Base-by-base conservation (phyloP, 2,797 vertebrate genomes). In the Xiphophorus birchmanni region DNA sequence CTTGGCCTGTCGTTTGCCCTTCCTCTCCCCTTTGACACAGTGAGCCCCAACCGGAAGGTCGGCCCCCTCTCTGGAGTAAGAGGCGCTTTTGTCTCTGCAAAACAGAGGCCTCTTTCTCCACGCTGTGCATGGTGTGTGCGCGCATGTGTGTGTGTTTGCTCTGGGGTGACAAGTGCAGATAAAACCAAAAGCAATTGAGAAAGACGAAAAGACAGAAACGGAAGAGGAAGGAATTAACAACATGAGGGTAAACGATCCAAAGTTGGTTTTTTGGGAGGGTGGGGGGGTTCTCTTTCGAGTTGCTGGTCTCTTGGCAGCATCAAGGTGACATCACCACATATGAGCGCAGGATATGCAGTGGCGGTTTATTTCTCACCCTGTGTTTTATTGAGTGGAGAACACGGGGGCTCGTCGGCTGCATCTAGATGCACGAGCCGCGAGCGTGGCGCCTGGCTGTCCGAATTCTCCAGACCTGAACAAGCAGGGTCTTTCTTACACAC, bases 11-110 rank as follows among this genome's bases (percentile, higher is more conserved):
- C 93, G 91, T 94, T 92, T 96, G 93, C 88, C 95, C 94, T 95
- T 93, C 94, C 95, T 94, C 91, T 96, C 95, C 94, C 94, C 94
- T 95, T 94, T 92, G 96, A 96, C 95, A 93, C 95, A 94, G 90
- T 96, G 95, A 96, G 96, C 95, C 96, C 94, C 96, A 89, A 95
- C 95, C 95, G 96, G 96, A 97, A 97, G 95, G 94, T 93, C 90
- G 81, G 93, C 88, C 95, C 96, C 95, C 94, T 86, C 92, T 91
- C 92, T 76, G 90, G 94, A 95, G 87, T 95, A 96, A 96, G 94
- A 95, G 94, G 84, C 92, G 91, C 96, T 96, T 97, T 97, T 97
- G 96, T 97, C 90, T 94, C 78, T 79, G 88, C 87, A 96, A 96
- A 94, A 97, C 96, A 97, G 95, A 93, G 90, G 87, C 93, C 93